phyloP scores from a whole-genome alignment of 1,140 invertebrate genomes.

The Scaptomyza hsui region DNA sequence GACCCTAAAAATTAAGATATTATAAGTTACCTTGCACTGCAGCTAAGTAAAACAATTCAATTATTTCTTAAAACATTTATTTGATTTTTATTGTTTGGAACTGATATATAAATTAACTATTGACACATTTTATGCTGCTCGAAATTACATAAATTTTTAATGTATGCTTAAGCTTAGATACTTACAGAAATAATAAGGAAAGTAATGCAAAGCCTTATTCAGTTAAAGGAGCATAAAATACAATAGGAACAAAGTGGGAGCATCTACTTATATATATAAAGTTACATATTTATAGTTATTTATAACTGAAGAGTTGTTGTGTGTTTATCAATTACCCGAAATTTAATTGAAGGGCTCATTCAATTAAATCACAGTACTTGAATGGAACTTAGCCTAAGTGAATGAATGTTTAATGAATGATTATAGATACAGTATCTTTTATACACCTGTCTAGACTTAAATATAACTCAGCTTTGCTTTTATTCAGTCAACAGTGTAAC shows the following conservation, averaged over 20 bases:
- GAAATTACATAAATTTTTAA: not conserved
- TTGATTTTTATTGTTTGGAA: constrained; percentile 11
- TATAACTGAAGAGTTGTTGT: constrained; percentile 40
- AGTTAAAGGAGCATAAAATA: constrained; percentile 6
- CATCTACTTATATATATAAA: constrained; percentile 3
- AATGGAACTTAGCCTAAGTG: constrained; percentile 22
- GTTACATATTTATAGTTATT: not conserved
- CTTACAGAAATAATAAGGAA: not conserved
- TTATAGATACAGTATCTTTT: constrained; percentile 6
- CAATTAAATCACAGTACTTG: constrained; percentile 77
- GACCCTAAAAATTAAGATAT: too few species aligned
- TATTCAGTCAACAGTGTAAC: constrained; percentile 63
- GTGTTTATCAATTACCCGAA: constrained; percentile 66
- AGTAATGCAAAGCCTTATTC: constrained; percentile 3
- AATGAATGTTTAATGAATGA: constrained; percentile 9
- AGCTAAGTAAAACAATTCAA: not conserved
- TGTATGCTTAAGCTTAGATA: not conserved
- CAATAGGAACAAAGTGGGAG: constrained; percentile 28
- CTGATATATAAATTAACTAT: constrained; percentile 1
- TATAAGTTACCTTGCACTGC: not conserved
- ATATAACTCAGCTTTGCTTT: constrained; percentile 72
- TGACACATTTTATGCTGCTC: constrained; percentile 11
- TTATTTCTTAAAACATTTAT: constrained; percentile 19
- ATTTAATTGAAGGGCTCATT: constrained; percentile 78
- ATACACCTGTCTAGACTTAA: constrained; percentile 45